These are phyloP conservation scores for Steatocranus sp. DNA, from an alignment of 2,797 vertebrate genomes.

Conservation along the genomic window DNA sequence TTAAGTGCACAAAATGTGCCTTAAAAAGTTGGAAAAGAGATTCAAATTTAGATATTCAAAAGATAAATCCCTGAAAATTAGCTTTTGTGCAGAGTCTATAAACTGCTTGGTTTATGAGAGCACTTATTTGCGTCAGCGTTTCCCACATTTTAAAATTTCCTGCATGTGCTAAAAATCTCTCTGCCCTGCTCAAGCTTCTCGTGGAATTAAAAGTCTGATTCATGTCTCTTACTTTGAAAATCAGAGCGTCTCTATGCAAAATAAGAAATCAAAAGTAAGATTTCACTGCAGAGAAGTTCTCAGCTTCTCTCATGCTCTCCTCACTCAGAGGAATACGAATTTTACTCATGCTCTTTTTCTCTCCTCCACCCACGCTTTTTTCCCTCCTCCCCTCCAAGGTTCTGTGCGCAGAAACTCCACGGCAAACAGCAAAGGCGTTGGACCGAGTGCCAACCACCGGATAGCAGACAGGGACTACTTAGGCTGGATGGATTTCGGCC, in stretches of 20 bases:
- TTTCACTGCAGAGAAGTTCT: background rate
- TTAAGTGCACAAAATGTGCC: background rate
- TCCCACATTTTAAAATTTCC: background rate
- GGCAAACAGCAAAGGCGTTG: constrained; percentile 76
- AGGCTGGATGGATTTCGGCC: constrained; percentile 99
- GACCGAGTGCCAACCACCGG: constrained; percentile 80
- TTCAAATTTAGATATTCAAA: constrained; percentile 1
- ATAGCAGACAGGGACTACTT: constrained; percentile 95
- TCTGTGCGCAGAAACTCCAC: constrained; percentile 82
- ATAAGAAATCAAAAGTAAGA: background rate
- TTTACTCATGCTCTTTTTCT: background rate
- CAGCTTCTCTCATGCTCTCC: background rate
- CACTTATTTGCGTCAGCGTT: background rate
- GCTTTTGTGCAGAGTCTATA: background rate
- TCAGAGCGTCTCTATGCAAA: background rate
- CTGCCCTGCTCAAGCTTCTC: background rate
- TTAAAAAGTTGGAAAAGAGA: background rate
- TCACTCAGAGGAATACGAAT: background rate
- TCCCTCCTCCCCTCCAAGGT: constrained; percentile 57
- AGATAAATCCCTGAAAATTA: background rate
- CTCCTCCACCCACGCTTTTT: background rate
- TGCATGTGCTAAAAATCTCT: background rate
- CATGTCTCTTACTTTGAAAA: background rate
- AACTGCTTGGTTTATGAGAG: background rate
- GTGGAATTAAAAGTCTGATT: background rate